Percentiles rank a stretch among this genome's conserved stretches.
Conservation (phyloP, 2,888 invertebrate species). For the Malacosoma neustria region DNA sequence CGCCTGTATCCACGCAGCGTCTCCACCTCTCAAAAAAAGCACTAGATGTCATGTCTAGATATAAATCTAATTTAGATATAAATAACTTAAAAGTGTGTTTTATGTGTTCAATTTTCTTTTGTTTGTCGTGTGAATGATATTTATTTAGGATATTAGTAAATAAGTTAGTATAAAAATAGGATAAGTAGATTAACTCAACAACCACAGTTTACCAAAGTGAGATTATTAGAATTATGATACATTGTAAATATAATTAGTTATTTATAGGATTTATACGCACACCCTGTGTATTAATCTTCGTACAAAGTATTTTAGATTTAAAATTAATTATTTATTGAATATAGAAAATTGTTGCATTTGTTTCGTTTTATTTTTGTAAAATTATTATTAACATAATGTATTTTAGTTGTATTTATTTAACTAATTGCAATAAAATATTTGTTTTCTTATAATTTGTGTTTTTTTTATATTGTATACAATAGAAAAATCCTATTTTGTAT, state of each 20-base stretch:
- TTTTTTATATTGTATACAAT: no score
- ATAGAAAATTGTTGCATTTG: constrained; percentile 62
- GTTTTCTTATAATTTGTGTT: constrained; percentile 28
- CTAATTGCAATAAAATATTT: constrained; percentile 46
- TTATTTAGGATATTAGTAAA: not conserved
- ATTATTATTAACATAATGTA: constrained; percentile 42
- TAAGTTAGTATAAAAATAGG: not conserved
- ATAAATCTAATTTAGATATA: not conserved
- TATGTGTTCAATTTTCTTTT: not conserved
- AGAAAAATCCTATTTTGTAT: no score
- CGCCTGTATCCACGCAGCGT: no score
- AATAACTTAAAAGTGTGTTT: not conserved
- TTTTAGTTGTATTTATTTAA: constrained; percentile 65
- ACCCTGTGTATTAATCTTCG: constrained; percentile 58
- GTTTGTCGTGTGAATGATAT: constrained; percentile 2
- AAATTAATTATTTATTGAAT: constrained; percentile 57
- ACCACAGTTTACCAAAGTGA: constrained; percentile 77
- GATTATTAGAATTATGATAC: constrained; percentile 62
- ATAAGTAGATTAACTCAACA: constrained; percentile 45
- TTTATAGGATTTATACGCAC: constrained; percentile 38
- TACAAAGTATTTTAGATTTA: constrained; percentile 64
- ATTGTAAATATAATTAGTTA: constrained; percentile 39
- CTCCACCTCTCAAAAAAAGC: no score
- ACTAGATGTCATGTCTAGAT: no score
- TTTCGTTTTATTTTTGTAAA: constrained; percentile 55